Evolutionary conservation across 2,113 vertebrate genomes (phyloP), one percentile per base, ranked within the genome.

Genomic region (Bos javanicus): DNA sequence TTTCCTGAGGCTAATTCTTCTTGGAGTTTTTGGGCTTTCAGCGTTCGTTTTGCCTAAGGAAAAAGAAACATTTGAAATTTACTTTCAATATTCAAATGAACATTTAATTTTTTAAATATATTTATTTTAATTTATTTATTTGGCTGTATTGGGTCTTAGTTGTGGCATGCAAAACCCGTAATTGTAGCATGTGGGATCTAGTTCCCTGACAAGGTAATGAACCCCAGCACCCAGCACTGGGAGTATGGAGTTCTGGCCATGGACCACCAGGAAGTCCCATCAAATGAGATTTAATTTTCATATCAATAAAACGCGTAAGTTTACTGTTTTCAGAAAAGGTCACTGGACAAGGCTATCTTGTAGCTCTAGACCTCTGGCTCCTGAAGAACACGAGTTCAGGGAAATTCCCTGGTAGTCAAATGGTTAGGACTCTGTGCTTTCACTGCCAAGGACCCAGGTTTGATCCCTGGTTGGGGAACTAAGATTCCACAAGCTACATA

Each of bases 11-110:
- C 99, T 95, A 99, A 96, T 98, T 99, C 99, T 88, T 99, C 99
- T 98, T 99, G 99, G 71, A 99, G 99, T 96, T 99, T 99, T 97
- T 99, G 99, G 46, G 99, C 99, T 98, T 99, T 99, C 92, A 99
- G 97, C 0, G 99, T 99, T 91, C 99, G 99, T 97, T 99, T 99
- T 91, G 99, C 99, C 99, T 99, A 97, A 19, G 2, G 43, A 97
- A 50, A 54, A 46, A 43, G 30, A 96, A 0, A 43, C 36, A 96
- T 62, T 87, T 91, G 78, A 88, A 87, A 95, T 94, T 95, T 91
- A 95, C 33, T 92, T 83, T 98, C 1, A 80, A 89, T 16, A 86
- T 50, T 84, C 30, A 94, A 92, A 59, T 57, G 23, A 43, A 59
- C 46, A 90, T 62, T 90, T 76, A 60, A 46, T 50, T 50, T 80